Evolutionary conservation across 2,888 invertebrate species (phyloP).

Genomic region (Metacarcinus magister): DNA sequence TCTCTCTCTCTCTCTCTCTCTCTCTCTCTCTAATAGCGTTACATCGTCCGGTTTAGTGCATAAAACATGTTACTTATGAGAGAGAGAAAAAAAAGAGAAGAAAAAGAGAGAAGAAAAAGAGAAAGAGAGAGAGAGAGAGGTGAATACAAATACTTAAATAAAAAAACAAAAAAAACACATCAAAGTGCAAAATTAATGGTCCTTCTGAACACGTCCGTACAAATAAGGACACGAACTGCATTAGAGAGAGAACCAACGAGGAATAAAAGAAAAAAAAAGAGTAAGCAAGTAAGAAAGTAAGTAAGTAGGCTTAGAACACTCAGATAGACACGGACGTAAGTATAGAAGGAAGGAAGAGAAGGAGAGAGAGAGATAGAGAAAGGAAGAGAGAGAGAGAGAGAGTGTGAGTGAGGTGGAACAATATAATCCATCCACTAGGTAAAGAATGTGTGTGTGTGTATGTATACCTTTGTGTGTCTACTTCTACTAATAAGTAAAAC

Average conservation of each 20-base stretch:
- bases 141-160: not conserved
- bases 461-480: not conserved
- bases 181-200: constrained; percentile 32
- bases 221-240: constrained; percentile 1
- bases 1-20: too few species aligned
- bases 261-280: not conserved
- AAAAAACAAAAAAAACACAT: not conserved
- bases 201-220: not conserved
- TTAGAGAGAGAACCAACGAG: not conserved
- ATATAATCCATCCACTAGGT: too few species aligned
- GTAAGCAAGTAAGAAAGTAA: too few species aligned
- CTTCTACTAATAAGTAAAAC: not conserved
- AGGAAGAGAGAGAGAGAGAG: not conserved
- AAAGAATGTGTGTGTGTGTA: too few species aligned
- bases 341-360: not conserved
- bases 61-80: not conserved
- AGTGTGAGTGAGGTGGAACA: not conserved
- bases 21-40: too few species aligned
- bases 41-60: too few species aligned
- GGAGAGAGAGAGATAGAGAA: not conserved
- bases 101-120: not conserved
- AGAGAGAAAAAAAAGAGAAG: not conserved
- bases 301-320: not conserved
- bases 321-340: not conserved
- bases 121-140: not conserved